Evolutionary conservation across 2,888 invertebrate species (phyloP).

Genomic region (Netelia virgata): DNA sequence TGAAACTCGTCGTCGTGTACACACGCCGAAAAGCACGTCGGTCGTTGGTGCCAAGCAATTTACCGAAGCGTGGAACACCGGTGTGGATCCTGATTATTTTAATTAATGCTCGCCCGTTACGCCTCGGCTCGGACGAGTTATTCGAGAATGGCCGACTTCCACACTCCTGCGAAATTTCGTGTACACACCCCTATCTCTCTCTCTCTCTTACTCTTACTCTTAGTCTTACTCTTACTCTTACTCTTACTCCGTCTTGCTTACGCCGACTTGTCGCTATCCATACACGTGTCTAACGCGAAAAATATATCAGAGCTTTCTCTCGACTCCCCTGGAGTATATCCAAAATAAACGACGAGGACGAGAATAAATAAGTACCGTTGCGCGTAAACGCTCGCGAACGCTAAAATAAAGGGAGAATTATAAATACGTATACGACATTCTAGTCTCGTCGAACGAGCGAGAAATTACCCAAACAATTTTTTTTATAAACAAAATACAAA

Average conservation of each 20-base stretch:
- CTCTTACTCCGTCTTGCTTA: neutral
- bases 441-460: neutral
- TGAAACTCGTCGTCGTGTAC: slow-evolving; percentile 44
- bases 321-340: slow-evolving; percentile 59
- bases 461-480: too few species aligned
- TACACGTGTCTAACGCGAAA: slow-evolving; percentile 6
- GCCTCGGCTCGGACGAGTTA: slow-evolving; percentile 77
- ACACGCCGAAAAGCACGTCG: slow-evolving; percentile 65
- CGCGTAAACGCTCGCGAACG: neutral
- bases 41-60: slow-evolving; percentile 78
- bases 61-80: slow-evolving; percentile 79
- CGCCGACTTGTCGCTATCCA: slow-evolving; percentile 9
- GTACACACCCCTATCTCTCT: slow-evolving; percentile 22
- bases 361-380: slow-evolving; percentile 51
- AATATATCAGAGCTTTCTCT: slow-evolving; percentile 46
- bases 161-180: slow-evolving; percentile 54
- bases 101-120: slow-evolving; percentile 79
- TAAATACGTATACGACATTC: neutral
- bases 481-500: neutral
- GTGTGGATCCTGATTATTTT: slow-evolving; percentile 80
- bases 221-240: neutral
- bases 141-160: slow-evolving; percentile 73
- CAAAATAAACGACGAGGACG: slow-evolving; percentile 62
- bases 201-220: neutral
- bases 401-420: slow-evolving; percentile 11